Evolutionary conservation across 2,113 vertebrate species (phyloP).

Genomic region (Jaculus jaculus): DNA sequence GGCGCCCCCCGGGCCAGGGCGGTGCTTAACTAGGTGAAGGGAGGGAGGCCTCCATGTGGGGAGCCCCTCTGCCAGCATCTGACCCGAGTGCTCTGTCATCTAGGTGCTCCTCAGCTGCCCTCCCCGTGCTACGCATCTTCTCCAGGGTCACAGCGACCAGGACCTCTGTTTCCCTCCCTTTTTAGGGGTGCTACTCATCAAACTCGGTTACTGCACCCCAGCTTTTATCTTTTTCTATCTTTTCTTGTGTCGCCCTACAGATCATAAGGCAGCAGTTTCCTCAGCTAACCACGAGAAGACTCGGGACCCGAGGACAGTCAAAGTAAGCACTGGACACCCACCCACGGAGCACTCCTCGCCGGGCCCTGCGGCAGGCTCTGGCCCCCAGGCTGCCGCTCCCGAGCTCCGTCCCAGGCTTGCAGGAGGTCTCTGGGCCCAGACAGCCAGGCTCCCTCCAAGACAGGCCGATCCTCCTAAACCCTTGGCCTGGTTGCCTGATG

Average conservation of each 20-base stretch:
- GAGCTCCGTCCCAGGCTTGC: neutral
- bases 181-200: neutral
- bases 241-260: constrained; percentile 83
- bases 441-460: neutral
- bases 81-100: neutral
- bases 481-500: neutral
- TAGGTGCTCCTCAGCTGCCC: accelerated
- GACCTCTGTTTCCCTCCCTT: neutral
- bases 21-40: neutral
- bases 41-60: accelerated
- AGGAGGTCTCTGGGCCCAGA: neutral
- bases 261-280: constrained; percentile 99
- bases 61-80: too few relatives aligned
- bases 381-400: neutral
- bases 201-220: neutral
- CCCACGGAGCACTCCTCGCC: accelerated
- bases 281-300: constrained; percentile 95
- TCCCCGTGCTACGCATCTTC: too few relatives aligned
- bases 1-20: neutral
- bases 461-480: neutral
- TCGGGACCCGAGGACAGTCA: constrained; percentile 98
- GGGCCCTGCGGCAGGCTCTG: neutral
- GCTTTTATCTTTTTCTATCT: neutral
- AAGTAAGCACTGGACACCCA: constrained; percentile 89
- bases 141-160: neutral